Evolutionary conservation across 2,113 vertebrate genomes (phyloP).

Genomic region (Cisticola juncidis): DNA sequence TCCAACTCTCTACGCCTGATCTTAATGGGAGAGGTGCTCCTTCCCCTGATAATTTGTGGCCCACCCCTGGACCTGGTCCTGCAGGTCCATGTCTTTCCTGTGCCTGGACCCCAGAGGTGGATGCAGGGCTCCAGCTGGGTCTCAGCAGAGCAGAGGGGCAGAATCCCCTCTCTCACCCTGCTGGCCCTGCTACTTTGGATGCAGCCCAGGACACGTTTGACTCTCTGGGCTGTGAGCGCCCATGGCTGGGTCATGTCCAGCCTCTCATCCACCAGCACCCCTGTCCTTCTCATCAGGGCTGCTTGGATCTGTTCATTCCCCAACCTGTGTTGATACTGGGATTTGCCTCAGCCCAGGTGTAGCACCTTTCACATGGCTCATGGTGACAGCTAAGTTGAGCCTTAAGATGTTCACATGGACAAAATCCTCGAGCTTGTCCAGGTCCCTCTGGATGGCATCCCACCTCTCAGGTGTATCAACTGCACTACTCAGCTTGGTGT

Average conservation of each 20-base stretch:
- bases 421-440: neutral
- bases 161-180: neutral
- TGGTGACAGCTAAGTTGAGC: neutral
- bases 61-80: neutral
- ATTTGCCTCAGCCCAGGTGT: neutral
- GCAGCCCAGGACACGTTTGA: rapidly evolving
- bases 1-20: neutral
- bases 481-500: neutral
- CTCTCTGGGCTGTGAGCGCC: neutral
- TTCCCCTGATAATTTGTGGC: neutral
- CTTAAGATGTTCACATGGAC: rapidly evolving
- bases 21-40: neutral
- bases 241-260: rapidly evolving
- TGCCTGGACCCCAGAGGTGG: neutral
- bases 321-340: rapidly evolving
- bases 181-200: rapidly evolving
- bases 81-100: neutral
- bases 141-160: neutral
- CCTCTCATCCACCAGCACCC: neutral
- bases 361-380: neutral
- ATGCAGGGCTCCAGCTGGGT: neutral
- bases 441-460: neutral
- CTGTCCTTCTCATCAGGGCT: rapidly evolving
- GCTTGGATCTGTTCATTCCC: neutral
- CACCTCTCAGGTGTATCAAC: neutral